A percentile compares a stretch with the other conserved stretches of the same genome.
phyloP scores from a whole-genome alignment of 2,113 vertebrate species.

The Odontesthes bonariensis region DNA sequence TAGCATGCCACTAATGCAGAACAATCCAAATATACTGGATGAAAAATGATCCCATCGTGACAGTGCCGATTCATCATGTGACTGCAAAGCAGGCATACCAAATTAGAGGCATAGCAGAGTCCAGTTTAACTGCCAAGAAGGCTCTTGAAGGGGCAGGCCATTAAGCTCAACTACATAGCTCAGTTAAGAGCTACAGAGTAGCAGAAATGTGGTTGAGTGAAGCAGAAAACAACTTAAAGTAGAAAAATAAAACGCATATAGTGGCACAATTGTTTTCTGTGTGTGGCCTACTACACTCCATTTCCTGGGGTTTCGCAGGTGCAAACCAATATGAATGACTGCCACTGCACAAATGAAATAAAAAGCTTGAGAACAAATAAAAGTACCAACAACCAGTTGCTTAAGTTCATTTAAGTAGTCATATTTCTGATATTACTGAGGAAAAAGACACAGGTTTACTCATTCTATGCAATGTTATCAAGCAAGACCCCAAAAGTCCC shows the following conservation, averaged over 20 bases:
- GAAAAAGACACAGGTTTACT: not conserved
- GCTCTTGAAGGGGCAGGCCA: slow-evolving; percentile 29
- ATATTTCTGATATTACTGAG: not conserved
- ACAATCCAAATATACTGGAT: slow-evolving; percentile 68
- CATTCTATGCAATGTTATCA: not conserved
- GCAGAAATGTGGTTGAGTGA: not conserved
- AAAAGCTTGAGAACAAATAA: slow-evolving; percentile 19
- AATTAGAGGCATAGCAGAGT: slow-evolving; percentile 55
- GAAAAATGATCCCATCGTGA: slow-evolving; percentile 74
- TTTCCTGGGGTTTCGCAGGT: slow-evolving; percentile 15
- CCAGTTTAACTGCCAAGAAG: slow-evolving; percentile 34
- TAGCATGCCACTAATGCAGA: slow-evolving; percentile 44
- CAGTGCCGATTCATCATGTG: slow-evolving; percentile 64
- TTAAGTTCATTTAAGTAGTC: not conserved
- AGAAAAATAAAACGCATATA: slow-evolving; percentile 20
- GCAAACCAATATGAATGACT: slow-evolving; percentile 8
- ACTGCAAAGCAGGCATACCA: slow-evolving; percentile 69
- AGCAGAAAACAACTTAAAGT: not conserved
- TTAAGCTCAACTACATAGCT: slow-evolving; percentile 17
- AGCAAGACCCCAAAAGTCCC: not conserved
- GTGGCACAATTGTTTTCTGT: not conserved
- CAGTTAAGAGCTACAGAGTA: slow-evolving; percentile 5
- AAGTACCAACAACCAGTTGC: not conserved
- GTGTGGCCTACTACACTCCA: not conserved
- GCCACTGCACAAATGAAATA: not conserved